A percentile compares a stretch with the other conserved stretches of the same genome.
These are phyloP conservation scores for Spialia ferax DNA, from an alignment of 2,888 invertebrate genomes.

Conservation along the genomic window DNA sequence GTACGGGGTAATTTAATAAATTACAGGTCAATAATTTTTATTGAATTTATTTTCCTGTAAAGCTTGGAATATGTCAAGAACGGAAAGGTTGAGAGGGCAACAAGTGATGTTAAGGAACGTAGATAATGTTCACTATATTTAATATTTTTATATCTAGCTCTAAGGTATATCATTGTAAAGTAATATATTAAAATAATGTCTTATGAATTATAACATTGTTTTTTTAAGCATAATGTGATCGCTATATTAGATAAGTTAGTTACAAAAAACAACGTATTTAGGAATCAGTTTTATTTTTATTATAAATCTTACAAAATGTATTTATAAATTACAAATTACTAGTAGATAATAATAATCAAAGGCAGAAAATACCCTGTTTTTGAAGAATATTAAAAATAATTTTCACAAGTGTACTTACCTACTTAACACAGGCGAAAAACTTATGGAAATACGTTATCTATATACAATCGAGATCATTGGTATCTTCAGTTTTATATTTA, in stretches of 20 bases:
- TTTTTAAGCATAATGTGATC: no score
- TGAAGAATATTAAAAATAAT: not conserved
- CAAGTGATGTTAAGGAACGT: constrained; percentile 53
- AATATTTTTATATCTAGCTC: constrained; percentile 83
- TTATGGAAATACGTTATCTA: not conserved
- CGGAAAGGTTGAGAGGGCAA: constrained; percentile 57
- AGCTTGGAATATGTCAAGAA: constrained; percentile 46
- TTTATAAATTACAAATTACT: not conserved
- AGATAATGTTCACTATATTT: constrained; percentile 64
- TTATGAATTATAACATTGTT: constrained; percentile 56
- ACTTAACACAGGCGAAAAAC: not conserved
- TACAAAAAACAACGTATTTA: constrained; percentile 17
- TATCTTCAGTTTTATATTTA: not conserved
- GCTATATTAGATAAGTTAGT: no score
- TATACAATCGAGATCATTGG: constrained; percentile 19
- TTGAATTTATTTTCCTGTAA: no score
- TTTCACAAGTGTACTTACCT: not conserved
- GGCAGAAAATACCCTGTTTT: constrained; percentile 2
- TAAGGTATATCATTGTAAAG: constrained; percentile 81
- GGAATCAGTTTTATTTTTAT: not conserved
- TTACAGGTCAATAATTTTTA: no score
- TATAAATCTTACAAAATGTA: not conserved
- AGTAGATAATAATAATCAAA: not conserved
- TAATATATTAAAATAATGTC: constrained; percentile 79
- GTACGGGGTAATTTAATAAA: no score